Evolutionary conservation across 2,888 invertebrate genomes (phyloP).

Genomic region (Cybosia mesomella): DNA sequence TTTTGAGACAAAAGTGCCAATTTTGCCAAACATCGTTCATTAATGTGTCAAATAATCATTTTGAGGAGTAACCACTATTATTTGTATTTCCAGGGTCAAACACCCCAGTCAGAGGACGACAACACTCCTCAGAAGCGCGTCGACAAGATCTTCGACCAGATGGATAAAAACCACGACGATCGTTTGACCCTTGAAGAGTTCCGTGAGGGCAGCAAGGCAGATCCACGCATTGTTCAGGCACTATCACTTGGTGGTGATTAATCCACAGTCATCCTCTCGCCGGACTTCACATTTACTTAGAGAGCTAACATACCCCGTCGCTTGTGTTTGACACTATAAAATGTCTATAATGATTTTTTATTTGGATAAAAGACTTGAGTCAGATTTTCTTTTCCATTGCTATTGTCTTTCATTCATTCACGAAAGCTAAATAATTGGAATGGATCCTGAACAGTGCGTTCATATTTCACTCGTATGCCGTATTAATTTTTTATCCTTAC

Average conservation of each 20-base stretch:
- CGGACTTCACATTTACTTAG: conserved; percentile 82
- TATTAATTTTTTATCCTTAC: no score
- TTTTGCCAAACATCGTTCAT: background rate
- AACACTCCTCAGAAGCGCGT: conserved; percentile 98
- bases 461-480: no score
- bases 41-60: background rate
- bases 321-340: conserved; percentile 39
- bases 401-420: background rate
- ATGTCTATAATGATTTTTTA: background rate
- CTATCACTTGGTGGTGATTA: conserved; percentile 94
- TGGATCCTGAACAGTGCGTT: no score
- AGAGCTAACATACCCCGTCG: conserved; percentile 60
- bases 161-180: conserved; percentile 99
- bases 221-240: conserved; percentile 99
- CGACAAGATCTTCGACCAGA: conserved; percentile 99
- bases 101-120: conserved; percentile 95
- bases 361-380: no score
- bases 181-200: conserved; percentile 98
- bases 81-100: conserved; percentile 91
- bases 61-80: background rate
- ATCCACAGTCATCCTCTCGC: conserved; percentile 84
- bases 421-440: background rate
- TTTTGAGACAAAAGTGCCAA: no score
- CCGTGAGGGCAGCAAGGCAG: conserved; percentile 98
- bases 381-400: no score